Base-by-base conservation (phyloP, 1,140 invertebrate species). In the Bombus picipes region DNA sequence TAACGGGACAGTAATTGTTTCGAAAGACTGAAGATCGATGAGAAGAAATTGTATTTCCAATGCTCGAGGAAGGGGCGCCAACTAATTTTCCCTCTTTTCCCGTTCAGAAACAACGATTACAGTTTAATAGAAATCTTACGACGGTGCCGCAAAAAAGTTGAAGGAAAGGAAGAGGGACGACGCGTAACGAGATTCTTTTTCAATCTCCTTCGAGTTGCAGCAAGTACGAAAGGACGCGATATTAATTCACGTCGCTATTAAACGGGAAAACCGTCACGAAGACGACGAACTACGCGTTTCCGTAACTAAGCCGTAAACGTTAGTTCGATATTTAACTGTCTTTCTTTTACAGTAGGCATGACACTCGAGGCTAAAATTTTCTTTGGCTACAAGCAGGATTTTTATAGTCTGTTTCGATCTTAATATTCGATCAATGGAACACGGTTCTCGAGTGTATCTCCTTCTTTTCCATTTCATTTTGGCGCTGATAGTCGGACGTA, bases 101-200 rank as follows among this genome's bases (percentile, higher is more conserved):
- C 66, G n/a, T 41, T 28, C 66, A 68, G 28, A 28, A 71, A 34
- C 47, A 79, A 59, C 82, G 66, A 84, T 71, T 59, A 77, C 82
- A 47, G n/a, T 84, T 84, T 84, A 79, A 84, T 84, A 84, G 75
- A 79, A 84, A 79, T 83, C 77, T 79, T 71, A 71, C 75, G 37
- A n/a, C 28, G 18, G 62, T 8, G 65, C 39, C n/a, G 32, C 34
- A 65, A 62, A 74, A 43, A 76, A 39, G 37, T 32, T 34, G 8
- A 28, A 41, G 10, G 15, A n/a, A 39, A 53, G 10, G 53, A 34
- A 22, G n/a, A 13, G 4, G 22, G 28, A 53, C n/a, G 65, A 79
- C 39, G 39, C 28, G 39, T 84, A 84, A 84, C 66, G 53, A 78
- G 75, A 84, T 84, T 84, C 76, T 71, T 78, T 71, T 84, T 71